These are phyloP conservation scores for Diadema setosum DNA, from an alignment of 35 echinoderm and acorn worm species.

Conservation along the genomic window DNA sequence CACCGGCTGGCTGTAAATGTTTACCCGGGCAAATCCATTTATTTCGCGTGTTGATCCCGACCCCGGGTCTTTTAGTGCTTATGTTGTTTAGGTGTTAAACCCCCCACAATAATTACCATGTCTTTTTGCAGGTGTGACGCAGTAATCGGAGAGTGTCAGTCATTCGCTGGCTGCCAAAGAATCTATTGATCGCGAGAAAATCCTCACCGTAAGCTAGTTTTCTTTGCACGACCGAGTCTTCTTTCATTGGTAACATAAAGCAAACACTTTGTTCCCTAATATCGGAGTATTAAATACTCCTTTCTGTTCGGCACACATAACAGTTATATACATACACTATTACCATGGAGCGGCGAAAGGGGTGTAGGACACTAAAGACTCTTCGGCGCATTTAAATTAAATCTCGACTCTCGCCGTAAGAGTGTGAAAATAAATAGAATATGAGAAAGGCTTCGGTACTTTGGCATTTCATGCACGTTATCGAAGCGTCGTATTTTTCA, in stretches of 20 bases:
- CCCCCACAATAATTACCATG: conserved; percentile 17
- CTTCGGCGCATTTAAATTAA: conserved; percentile 16
- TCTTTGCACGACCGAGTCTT: neutral
- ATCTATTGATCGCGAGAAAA: neutral
- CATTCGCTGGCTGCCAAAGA: neutral
- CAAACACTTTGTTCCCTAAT: neutral
- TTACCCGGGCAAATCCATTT: conserved; percentile 30
- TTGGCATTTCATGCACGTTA: conserved; percentile 22
- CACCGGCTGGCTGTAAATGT: conserved; percentile 13
- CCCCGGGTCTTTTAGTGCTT: conserved; percentile 3
- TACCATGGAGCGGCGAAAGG: neutral
- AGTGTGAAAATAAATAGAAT: conserved; percentile 29
- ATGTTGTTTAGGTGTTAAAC: conserved; percentile 6
- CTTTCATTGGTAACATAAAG: conserved; percentile 7
- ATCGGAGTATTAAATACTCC: neutral
- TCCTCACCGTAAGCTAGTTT: neutral
- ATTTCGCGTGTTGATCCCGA: conserved; percentile 11
- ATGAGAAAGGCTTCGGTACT: conserved; percentile 30
- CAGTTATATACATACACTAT: conserved; percentile 11
- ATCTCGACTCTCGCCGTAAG: neutral
- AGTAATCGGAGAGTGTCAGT: conserved; percentile 6
- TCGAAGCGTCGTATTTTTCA: conserved; percentile 25
- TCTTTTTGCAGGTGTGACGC: conserved; percentile 20
- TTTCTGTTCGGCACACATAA: neutral
- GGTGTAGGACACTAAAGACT: neutral